phyloP scores from a whole-genome alignment of 1,140 invertebrate genomes.

The Hestina assimilis region DNA sequence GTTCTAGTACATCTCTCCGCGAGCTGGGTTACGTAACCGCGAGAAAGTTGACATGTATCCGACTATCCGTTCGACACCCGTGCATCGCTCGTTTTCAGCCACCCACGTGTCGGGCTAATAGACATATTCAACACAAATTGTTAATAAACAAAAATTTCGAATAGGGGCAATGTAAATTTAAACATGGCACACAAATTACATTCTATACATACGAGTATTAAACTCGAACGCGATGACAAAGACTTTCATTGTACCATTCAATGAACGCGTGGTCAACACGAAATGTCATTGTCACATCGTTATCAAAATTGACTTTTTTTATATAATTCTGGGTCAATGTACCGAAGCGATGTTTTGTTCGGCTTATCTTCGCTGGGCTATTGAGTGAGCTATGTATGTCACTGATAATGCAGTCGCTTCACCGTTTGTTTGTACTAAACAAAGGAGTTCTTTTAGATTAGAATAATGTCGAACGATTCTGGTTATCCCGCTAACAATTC shows the following conservation, averaged over 20 bases:
- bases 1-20: slow-evolving; percentile 71
- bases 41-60: slow-evolving; percentile 73
- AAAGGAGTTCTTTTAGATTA: slow-evolving; percentile 29
- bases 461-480: slow-evolving; percentile 14
- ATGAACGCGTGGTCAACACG: slow-evolving; percentile 34
- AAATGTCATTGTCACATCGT: slow-evolving; percentile 74
- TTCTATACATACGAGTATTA: neutral
- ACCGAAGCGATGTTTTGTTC: slow-evolving; percentile 71
- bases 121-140: neutral
- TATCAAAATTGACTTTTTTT: slow-evolving; percentile 73
- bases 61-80: slow-evolving; percentile 33
- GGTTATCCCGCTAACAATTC: neutral
- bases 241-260: slow-evolving; percentile 20
- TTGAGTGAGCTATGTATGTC: slow-evolving; percentile 69
- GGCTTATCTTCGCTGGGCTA: slow-evolving; percentile 60
- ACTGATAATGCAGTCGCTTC: slow-evolving; percentile 54
- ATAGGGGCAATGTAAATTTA: neutral
- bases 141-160: too few relatives aligned
- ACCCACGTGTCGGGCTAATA: slow-evolving; percentile 19
- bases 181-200: neutral
- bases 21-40: slow-evolving; percentile 64
- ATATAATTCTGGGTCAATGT: slow-evolving; percentile 77
- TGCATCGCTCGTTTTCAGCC: slow-evolving; percentile 24
- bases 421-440: slow-evolving; percentile 33
- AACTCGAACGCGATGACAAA: slow-evolving; percentile 5